Percentiles rank a stretch among this genome's conserved stretches.
Evolutionary conservation across 2,888 invertebrate genomes (phyloP).

Genomic region (Eupithecia vulgata): DNA sequence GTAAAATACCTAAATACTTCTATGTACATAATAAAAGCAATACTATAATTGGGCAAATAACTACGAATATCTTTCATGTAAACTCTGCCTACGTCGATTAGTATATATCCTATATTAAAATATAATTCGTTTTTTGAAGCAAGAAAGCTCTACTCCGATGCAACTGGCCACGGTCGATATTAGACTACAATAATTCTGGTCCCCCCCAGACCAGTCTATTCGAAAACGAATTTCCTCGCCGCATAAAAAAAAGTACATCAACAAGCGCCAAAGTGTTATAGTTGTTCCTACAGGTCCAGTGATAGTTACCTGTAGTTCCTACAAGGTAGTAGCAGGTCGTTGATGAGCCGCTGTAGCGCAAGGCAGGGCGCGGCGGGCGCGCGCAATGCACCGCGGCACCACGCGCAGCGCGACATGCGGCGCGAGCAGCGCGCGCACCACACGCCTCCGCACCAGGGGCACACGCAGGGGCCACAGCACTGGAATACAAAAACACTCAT

Average conservation of each 20-base stretch:
- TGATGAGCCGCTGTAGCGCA: slow-evolving; percentile 74
- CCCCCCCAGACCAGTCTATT: too few relatives aligned
- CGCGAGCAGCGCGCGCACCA: slow-evolving; percentile 77
- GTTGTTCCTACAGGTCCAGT: background rate
- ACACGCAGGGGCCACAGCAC: slow-evolving; percentile 77
- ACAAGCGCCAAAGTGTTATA: too few relatives aligned
- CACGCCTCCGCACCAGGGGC: slow-evolving; percentile 77
- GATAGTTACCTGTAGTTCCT: slow-evolving; percentile 72
- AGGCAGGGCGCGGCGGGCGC: slow-evolving; percentile 72
- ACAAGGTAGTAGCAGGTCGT: slow-evolving; percentile 77
- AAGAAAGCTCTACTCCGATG: too few relatives aligned
- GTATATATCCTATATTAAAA: too few relatives aligned
- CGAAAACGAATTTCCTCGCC: too few relatives aligned
- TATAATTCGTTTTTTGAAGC: too few relatives aligned
- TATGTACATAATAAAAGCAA: background rate
- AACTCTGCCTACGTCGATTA: background rate
- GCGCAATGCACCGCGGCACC: slow-evolving; percentile 72
- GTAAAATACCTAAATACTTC: background rate
- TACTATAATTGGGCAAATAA: background rate
- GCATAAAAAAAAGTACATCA: too few relatives aligned
- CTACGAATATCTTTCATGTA: background rate
- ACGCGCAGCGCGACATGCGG: slow-evolving; percentile 74
- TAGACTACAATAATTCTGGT: too few relatives aligned
- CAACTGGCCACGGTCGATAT: too few relatives aligned
- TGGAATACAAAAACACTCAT: slow-evolving; percentile 48